phyloP scores from a whole-genome alignment of 1,140 invertebrate species.

The Leptinotarsa lineolata region DNA sequence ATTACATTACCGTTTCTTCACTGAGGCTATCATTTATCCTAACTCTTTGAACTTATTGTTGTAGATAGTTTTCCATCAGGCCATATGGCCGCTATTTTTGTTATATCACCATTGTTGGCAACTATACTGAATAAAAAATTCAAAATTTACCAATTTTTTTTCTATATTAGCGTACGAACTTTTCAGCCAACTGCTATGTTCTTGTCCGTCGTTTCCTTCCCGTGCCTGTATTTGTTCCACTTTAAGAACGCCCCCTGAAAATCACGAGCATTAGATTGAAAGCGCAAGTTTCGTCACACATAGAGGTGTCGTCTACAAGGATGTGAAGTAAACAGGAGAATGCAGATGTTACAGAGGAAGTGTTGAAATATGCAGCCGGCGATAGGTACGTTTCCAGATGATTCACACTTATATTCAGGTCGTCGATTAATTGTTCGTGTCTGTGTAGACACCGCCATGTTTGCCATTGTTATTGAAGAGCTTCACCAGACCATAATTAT shows the following conservation, averaged over 20 bases:
- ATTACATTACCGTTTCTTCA: too few species aligned
- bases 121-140: too few species aligned
- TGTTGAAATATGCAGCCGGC: constrained; percentile 16
- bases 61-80: too few species aligned
- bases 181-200: too few species aligned
- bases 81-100: too few species aligned
- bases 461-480: constrained; percentile 25
- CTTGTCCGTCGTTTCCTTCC: too few species aligned
- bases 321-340: constrained; percentile 7
- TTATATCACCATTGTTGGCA: too few species aligned
- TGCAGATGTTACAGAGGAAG: constrained; percentile 23
- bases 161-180: too few species aligned
- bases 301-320: not conserved
- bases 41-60: too few species aligned
- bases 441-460: constrained; percentile 16
- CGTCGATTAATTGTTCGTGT: constrained; percentile 25
- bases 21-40: too few species aligned
- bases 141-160: too few species aligned
- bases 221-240: not conserved
- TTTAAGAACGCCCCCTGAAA: not conserved
- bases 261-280: not conserved
- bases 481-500: constrained; percentile 26
- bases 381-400: not conserved
- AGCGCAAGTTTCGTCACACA: not conserved
- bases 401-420: constrained; percentile 25